Evolutionary conservation across 2,888 invertebrate species (phyloP).

Genomic region (Rhogogaster chlorosoma): DNA sequence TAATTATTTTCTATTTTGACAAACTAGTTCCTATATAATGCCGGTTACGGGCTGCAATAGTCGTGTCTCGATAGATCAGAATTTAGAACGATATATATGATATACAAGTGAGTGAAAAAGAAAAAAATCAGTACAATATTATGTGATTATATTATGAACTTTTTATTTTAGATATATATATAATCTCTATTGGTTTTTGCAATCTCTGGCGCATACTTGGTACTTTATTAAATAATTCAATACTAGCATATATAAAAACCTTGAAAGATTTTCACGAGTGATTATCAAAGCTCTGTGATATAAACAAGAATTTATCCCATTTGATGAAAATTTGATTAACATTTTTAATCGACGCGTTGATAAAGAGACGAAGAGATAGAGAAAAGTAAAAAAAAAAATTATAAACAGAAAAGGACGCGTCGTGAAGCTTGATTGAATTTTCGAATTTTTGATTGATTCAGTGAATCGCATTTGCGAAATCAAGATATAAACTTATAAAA

Average conservation of each 20-base stretch:
- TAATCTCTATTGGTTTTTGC: slow-evolving; percentile 7
- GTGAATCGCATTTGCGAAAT: background rate
- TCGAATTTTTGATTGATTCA: background rate
- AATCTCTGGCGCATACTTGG: slow-evolving; percentile 8
- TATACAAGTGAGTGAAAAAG: background rate
- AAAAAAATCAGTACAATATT: background rate
- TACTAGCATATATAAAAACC: background rate
- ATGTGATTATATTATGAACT: background rate
- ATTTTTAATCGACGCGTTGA: background rate
- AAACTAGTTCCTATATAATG: slow-evolving; percentile 43
- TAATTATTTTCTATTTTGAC: slow-evolving; percentile 30
- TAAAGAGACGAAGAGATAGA: background rate
- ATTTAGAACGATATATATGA: background rate
- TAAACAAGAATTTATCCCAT: background rate
- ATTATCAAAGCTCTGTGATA: background rate
- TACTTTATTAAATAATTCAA: slow-evolving; percentile 10
- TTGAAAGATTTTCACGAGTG: background rate
- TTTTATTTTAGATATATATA: slow-evolving; percentile 8
- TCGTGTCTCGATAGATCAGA: background rate
- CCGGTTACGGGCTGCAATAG: slow-evolving; percentile 48
- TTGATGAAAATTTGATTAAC: background rate
- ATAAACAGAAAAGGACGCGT: background rate
- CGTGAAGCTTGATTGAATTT: background rate
- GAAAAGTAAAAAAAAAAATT: background rate
- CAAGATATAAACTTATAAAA: background rate